These are phyloP conservation scores for Mastomys coucha DNA, from an alignment of 2,113 vertebrate species.

Conservation along the genomic window DNA sequence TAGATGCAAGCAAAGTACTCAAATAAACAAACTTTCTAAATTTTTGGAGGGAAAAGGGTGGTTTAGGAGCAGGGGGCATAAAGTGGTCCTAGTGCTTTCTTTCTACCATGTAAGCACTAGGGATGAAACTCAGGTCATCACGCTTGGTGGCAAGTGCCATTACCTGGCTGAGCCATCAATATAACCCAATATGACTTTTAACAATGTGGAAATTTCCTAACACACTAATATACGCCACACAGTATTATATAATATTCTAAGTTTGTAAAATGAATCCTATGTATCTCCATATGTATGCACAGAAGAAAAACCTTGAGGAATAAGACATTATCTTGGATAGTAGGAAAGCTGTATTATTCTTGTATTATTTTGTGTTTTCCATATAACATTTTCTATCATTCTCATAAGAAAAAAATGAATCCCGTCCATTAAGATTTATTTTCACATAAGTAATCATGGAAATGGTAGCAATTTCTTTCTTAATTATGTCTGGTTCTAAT, in stretches of 20 bases:
- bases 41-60: background rate
- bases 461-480: background rate
- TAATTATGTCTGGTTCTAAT: background rate
- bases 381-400: background rate
- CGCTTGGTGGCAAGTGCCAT: background rate
- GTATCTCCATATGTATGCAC: background rate
- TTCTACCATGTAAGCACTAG: background rate
- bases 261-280: constrained; percentile 37
- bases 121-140: background rate
- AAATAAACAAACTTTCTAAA: background rate
- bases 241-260: background rate
- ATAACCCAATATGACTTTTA: background rate
- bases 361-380: background rate
- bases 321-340: constrained; percentile 22
- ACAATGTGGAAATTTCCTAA: background rate
- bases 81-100: background rate
- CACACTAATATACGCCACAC: background rate
- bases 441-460: background rate
- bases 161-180: background rate
- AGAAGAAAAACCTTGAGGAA: constrained; percentile 5
- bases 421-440: background rate
- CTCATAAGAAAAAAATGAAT: constrained; percentile 14
- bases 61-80: background rate
- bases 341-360: background rate
- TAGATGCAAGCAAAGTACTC: background rate